Evolutionary conservation across 2,113 vertebrate genomes (phyloP).

Genomic region (Australoheros scitulus): DNA sequence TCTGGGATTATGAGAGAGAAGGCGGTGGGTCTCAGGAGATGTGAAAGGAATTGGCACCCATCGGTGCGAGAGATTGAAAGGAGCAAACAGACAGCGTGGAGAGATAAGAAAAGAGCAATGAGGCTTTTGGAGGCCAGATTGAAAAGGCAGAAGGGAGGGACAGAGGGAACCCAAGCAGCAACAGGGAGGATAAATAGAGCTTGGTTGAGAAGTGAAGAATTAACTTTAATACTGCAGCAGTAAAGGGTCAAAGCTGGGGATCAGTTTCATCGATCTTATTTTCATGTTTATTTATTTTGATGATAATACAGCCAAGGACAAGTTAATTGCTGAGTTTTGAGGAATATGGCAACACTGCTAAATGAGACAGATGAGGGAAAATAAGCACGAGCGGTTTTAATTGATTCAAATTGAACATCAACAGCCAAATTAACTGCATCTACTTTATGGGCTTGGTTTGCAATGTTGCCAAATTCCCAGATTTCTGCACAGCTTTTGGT

Average conservation of each 20-base stretch:
- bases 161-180: background rate
- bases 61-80: slow-evolving; percentile 45
- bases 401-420: background rate
- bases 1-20: slow-evolving; percentile 7
- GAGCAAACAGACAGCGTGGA: slow-evolving; percentile 38
- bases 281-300: background rate
- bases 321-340: background rate
- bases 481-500: accelerated
- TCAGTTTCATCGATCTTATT: background rate
- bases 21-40: background rate
- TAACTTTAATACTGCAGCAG: background rate
- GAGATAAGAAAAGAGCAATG: slow-evolving; percentile 40
- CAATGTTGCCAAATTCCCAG: background rate
- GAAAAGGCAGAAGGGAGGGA: slow-evolving; percentile 18
- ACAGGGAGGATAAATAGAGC: background rate
- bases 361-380: background rate
- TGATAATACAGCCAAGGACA: background rate
- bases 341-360: background rate
- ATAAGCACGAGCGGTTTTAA: background rate
- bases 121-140: slow-evolving; percentile 22
- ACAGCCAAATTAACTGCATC: background rate
- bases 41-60: slow-evolving; percentile 6
- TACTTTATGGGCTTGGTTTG: background rate
- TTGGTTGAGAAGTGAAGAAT: background rate
- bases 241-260: background rate